Base-by-base conservation (phyloP, 2,797 vertebrate species). In the Limnodromus scolopaceus region DNA sequence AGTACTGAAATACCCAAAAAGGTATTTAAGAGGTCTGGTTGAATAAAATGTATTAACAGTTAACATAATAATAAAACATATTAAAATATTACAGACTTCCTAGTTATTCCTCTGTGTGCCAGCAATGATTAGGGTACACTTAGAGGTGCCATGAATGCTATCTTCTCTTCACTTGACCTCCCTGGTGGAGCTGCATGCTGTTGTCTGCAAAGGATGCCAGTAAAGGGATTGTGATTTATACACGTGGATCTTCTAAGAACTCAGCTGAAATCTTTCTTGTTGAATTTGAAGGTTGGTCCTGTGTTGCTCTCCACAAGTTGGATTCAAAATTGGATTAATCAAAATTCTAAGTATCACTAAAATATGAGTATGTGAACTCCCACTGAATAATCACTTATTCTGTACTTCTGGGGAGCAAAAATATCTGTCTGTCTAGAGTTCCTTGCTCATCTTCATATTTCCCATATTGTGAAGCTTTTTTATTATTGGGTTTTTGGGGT, bases 401-500 rank as follows among this genome's bases (percentile, higher is more conserved):
- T 84, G 7, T 48, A 41, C 16, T 75, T 83, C 41, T 77, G 38
- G 38, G 66, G 22, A 83, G 51, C 12, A 65, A 53, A 92, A 71
- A 8, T 39, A 16, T 6, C 28, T 57, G 6, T 68, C 63, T 91
- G 17, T 39, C 48, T 70, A 9, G 17, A 41, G 36, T 34, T 85
- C 25, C 48, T 82, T 51, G n/a, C 20, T 51, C 24, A 25, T 61
- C 27, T 48, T 86, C 13, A 1, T 78, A 32, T 61, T 79, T 68
- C 34, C 9, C 4, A 4, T 72, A 46, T 34, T 84, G 13, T 10
- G 10, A 84, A 77, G 20, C 19, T 46, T 75, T 82, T 18, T 58
- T 65, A 9, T 54, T 53, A 15, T 11, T 64, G 58, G 10, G 5
- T 1, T 5, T 39, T 84, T 3, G 60, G 38, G 20, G 0, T 8